Evolutionary conservation across 2,113 vertebrate genomes (phyloP).

Genomic region (Tetrao urogallus): DNA sequence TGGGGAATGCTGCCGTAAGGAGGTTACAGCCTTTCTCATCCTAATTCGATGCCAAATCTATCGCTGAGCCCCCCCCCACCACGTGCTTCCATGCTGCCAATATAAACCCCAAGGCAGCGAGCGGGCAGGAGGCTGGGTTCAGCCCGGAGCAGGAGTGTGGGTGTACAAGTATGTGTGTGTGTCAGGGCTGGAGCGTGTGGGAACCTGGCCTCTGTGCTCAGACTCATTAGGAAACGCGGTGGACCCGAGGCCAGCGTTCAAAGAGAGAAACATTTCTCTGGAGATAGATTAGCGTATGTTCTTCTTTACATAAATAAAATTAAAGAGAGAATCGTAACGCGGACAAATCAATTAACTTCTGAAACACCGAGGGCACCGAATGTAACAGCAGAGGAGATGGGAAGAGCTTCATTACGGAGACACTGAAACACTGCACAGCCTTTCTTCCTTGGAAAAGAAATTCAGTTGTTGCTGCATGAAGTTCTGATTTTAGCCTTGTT

Average conservation of each 20-base stretch:
- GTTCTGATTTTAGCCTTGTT: not conserved
- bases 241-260: conserved; percentile 31
- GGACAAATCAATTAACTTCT: conserved; percentile 62
- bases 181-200: conserved; percentile 43
- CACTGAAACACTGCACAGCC: not conserved
- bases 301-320: conserved; percentile 62
- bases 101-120: not conserved
- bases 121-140: not conserved
- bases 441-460: not conserved
- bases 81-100: fast-evolving
- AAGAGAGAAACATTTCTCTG: conserved; percentile 44
- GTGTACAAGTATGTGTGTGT: not conserved
- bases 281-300: conserved; percentile 22
- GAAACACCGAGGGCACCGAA: conserved; percentile 38
- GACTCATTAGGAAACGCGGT: conserved; percentile 1
- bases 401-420: not conserved
- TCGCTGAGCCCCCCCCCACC: not conserved
- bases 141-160: conserved; percentile 9
- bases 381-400: not conserved
- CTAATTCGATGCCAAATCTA: not conserved
- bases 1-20: not conserved
- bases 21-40: not conserved
- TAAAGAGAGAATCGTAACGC: conserved; percentile 31
- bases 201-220: not conserved
- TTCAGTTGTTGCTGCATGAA: not conserved